A percentile compares a stretch with the other conserved stretches of the same genome.
Evolutionary conservation across 2,113 vertebrate species (phyloP).

Genomic region (Dermatemys mawii): DNA sequence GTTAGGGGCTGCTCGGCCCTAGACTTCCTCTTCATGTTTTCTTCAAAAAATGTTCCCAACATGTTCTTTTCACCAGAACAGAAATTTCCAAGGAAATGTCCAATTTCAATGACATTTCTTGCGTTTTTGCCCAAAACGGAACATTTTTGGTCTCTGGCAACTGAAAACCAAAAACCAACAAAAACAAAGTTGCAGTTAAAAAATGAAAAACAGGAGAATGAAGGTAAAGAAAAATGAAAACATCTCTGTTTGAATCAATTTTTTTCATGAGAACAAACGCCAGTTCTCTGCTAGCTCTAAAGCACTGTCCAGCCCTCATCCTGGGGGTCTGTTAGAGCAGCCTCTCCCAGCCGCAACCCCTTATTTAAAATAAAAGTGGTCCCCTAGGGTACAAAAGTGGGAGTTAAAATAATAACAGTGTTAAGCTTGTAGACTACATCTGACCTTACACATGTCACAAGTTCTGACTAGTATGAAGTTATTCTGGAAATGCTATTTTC

Average conservation of each 20-base stretch:
- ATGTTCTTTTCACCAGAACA: neutral
- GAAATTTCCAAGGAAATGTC: neutral
- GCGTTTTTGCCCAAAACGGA: neutral
- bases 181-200: neutral
- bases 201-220: neutral
- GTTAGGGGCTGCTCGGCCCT: neutral
- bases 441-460: neutral
- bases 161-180: neutral
- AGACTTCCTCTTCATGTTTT: neutral
- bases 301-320: neutral
- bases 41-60: neutral
- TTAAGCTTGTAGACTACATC: too few relatives aligned
- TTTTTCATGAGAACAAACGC: neutral
- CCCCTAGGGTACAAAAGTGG: neutral
- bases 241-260: neutral
- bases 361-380: neutral
- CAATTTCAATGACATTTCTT: neutral
- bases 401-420: neutral
- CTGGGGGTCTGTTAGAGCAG: neutral
- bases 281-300: neutral
- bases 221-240: neutral
- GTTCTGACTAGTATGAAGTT: neutral
- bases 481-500: neutral
- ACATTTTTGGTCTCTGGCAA: neutral
- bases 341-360: neutral